Percentiles rank a stretch among this genome's conserved stretches.
Conservation (phyloP, 2,113 vertebrate genomes). For the Oreochromis spilurus region DNA sequence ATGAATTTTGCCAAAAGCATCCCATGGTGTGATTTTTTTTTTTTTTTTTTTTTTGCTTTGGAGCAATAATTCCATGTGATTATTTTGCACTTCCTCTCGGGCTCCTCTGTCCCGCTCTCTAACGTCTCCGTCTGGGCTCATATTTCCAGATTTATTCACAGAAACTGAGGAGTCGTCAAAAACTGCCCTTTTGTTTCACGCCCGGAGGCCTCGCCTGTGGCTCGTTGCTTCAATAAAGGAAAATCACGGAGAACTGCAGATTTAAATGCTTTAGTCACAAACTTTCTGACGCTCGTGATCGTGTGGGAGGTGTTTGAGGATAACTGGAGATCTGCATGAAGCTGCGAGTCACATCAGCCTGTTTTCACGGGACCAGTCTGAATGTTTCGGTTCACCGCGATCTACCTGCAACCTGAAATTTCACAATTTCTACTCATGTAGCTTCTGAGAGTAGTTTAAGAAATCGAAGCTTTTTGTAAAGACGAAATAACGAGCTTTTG, state of each 20-base stretch:
- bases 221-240: neutral
- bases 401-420: neutral
- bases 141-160: neutral
- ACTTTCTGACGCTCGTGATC: neutral
- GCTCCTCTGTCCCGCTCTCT: neutral
- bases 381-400: neutral
- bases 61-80: neutral
- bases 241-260: neutral
- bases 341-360: neutral
- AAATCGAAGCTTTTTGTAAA: neutral
- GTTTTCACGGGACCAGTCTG: neutral
- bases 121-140: rapidly evolving
- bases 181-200: neutral
- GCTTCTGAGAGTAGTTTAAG: neutral
- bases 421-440: neutral
- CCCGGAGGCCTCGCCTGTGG: neutral
- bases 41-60: too few relatives aligned
- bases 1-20: neutral
- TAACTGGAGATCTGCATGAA: neutral
- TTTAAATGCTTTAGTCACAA: neutral
- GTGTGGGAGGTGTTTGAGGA: neutral
- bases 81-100: neutral
- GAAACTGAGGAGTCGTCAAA: neutral
- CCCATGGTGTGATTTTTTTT: neutral
- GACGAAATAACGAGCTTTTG: neutral